Conservation (phyloP, 2,888 invertebrate genomes). For the Drosophila picticornis region DNA sequence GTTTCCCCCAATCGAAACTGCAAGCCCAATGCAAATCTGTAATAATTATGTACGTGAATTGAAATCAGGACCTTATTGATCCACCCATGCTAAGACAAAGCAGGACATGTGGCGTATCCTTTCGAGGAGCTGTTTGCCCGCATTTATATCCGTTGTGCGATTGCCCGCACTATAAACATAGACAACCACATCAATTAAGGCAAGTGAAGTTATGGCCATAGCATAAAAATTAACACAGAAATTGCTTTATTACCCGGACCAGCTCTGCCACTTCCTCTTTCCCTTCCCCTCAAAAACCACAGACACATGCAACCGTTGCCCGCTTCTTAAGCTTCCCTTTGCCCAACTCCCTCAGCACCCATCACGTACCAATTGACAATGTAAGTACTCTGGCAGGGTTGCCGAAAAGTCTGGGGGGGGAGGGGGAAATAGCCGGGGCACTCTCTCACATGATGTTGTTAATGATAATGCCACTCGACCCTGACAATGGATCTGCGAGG, state of each 20-base stretch:
- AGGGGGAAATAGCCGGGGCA: slow-evolving; percentile 12
- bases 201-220: slow-evolving; percentile 65
- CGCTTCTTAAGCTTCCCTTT: slow-evolving; percentile 5
- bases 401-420: neutral
- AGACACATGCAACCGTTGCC: neutral
- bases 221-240: slow-evolving; percentile 74
- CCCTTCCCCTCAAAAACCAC: neutral
- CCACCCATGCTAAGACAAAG: neutral
- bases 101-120: neutral
- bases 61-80: neutral
- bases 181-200: slow-evolving; percentile 64
- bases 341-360: slow-evolving; percentile 15
- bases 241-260: slow-evolving; percentile 69
- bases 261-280: neutral
- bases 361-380: slow-evolving; percentile 64
- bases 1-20: neutral
- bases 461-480: slow-evolving; percentile 69
- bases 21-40: neutral
- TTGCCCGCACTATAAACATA: slow-evolving; percentile 56
- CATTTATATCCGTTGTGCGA: slow-evolving; percentile 28
- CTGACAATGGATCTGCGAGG: slow-evolving; percentile 29
- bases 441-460: slow-evolving; percentile 69
- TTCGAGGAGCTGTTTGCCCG: slow-evolving; percentile 10
- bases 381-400: slow-evolving; percentile 36
- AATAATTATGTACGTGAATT: neutral